Percentiles rank a stretch among this genome's conserved stretches.
Evolutionary conservation across 2,797 vertebrate genomes (phyloP).

Genomic region (Squalus acanthias): DNA sequence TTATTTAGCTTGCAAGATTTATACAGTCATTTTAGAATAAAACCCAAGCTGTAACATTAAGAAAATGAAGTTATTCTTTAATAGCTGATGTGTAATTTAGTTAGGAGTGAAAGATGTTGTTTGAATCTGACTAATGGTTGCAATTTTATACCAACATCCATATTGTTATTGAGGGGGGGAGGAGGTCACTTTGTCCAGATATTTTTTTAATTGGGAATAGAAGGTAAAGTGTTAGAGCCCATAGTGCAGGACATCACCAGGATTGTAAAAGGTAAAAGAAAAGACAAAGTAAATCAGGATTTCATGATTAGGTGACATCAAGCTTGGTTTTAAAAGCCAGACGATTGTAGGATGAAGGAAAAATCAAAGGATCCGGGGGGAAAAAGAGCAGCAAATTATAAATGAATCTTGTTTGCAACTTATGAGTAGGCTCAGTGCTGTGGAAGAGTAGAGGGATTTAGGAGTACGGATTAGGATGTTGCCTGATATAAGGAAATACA

Average conservation of each 20-base stretch:
- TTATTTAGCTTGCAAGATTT: slow-evolving; percentile 8
- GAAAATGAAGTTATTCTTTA: neutral
- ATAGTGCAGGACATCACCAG: neutral
- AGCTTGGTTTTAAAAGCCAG: neutral
- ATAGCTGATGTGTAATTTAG: neutral
- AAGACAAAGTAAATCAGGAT: neutral
- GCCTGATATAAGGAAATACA: neutral
- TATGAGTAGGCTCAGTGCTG: neutral
- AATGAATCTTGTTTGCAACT: neutral
- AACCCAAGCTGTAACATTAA: neutral
- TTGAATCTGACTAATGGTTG: neutral
- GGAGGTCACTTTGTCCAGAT: neutral
- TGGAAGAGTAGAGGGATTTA: neutral
- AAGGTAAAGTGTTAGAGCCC: no score
- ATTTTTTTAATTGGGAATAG: neutral
- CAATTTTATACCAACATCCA: neutral
- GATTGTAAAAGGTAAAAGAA: neutral
- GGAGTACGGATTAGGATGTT: neutral
- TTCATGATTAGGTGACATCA: neutral
- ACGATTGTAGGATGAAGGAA: neutral
- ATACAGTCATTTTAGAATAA: neutral
- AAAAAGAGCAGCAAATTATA: neutral
- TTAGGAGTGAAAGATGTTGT: neutral
- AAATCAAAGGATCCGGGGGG: neutral
- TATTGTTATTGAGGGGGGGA: neutral